A percentile compares a stretch with the other conserved stretches of the same genome.
Conservation (phyloP, 1,140 invertebrate species). For the Metopolophium dirhodum region DNA sequence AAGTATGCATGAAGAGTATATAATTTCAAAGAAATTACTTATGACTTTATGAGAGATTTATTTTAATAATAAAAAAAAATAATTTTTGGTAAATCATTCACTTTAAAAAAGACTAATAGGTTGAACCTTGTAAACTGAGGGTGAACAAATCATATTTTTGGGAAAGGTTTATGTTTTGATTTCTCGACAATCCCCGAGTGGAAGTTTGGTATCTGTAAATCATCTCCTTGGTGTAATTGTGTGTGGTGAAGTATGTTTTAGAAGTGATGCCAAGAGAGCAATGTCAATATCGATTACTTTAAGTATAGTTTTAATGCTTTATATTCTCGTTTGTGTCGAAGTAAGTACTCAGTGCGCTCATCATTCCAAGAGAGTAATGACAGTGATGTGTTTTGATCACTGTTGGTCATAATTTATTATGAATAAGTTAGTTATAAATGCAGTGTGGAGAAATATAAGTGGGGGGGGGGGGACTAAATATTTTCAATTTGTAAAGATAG, state of each 20-base stretch:
- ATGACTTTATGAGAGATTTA: not conserved
- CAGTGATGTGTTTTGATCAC: not conserved
- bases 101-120: not conserved
- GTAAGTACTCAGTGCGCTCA: not conserved
- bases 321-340: not conserved
- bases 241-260: not conserved
- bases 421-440: not conserved
- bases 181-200: not conserved
- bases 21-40: not conserved
- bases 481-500: not conserved
- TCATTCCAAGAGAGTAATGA: not conserved
- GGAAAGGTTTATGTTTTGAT: not conserved
- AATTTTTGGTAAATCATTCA: not conserved
- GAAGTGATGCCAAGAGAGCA: not conserved
- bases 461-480: not conserved
- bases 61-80: not conserved
- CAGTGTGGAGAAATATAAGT: not conserved
- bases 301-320: not conserved
- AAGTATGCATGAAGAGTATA: not conserved
- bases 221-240: not conserved
- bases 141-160: not conserved
- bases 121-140: not conserved
- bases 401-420: not conserved
- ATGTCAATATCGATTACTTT: not conserved
- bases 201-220: not conserved